phyloP scores from a whole-genome alignment of 2,888 invertebrate genomes.

The Volucella inanis region DNA sequence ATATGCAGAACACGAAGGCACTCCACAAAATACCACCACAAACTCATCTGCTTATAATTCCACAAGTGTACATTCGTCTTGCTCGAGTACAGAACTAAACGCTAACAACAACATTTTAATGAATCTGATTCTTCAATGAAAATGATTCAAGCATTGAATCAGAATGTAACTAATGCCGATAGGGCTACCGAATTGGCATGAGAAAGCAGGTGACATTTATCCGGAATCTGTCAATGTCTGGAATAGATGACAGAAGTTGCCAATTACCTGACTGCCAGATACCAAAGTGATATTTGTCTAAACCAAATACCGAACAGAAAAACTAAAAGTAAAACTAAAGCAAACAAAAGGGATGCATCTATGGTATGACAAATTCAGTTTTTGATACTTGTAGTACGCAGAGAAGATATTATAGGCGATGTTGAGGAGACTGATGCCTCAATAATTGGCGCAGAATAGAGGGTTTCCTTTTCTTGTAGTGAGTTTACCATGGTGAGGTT shows the following conservation, averaged over 20 bases:
- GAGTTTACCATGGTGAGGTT: too few relatives aligned
- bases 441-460: too few relatives aligned
- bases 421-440: too few relatives aligned
- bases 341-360: conserved; percentile 30
- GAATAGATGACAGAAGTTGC: conserved; percentile 95
- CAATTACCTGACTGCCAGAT: conserved; percentile 92
- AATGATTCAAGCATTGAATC: conserved; percentile 92
- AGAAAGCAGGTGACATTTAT: conserved; percentile 92
- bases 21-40: conserved; percentile 27
- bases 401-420: too few relatives aligned
- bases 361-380: conserved; percentile 51
- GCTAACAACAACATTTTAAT: conserved; percentile 82
- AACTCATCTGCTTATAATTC: conserved; percentile 47
- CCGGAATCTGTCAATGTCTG: conserved; percentile 92
- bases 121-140: conserved; percentile 89
- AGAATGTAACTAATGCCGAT: conserved; percentile 84
- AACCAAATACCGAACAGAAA: conserved; percentile 16
- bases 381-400: too few relatives aligned
- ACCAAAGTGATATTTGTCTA: conserved; percentile 91
- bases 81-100: conserved; percentile 38
- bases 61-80: conserved; percentile 37
- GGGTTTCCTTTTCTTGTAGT: too few relatives aligned
- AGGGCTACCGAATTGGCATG: conserved; percentile 87
- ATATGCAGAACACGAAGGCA: conserved; percentile 62
- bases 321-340: not conserved